Conservation (phyloP, 2,888 invertebrate species). For the Steinernema scapterisci region DNA sequence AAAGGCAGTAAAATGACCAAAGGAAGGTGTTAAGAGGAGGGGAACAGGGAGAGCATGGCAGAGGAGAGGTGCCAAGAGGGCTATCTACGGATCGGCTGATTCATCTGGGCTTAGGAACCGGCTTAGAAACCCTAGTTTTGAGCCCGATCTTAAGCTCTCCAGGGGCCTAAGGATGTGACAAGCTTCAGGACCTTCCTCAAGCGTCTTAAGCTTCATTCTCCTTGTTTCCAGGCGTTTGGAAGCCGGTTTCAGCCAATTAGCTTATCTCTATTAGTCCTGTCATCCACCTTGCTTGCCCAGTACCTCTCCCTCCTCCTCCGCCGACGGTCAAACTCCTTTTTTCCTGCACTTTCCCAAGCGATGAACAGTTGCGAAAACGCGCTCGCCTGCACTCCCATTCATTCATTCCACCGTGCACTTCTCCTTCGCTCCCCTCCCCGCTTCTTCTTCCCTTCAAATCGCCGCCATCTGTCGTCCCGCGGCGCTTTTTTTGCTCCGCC, state of each 20-base stretch:
- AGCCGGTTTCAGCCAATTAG: no score
- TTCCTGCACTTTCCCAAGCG: not conserved
- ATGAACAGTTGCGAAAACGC: slow-evolving; percentile 21
- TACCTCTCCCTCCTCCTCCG: not conserved
- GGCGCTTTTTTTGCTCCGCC: not conserved
- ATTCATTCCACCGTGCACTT: slow-evolving; percentile 1
- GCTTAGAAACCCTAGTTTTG: no score
- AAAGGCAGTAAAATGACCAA: not conserved
- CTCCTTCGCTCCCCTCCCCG: not conserved
- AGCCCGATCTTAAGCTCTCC: no score
- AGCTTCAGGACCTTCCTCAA: no score
- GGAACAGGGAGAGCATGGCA: not conserved
- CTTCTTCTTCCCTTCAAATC: no score
- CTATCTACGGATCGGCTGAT: no score
- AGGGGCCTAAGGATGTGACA: no score
- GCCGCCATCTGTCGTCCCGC: slow-evolving; percentile 6
- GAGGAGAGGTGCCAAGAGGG: no score
- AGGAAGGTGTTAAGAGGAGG: not conserved
- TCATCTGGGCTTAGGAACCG: no score
- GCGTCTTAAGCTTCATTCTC: no score
- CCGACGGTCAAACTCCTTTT: no score
- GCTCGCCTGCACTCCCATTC: slow-evolving; percentile 12
- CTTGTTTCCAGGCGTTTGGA: no score
- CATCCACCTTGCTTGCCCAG: not conserved
- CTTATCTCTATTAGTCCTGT: not conserved